Percentiles rank a stretch among this genome's conserved stretches.
phyloP scores from a whole-genome alignment of 1,140 invertebrate genomes.

The Venturia canescens region DNA sequence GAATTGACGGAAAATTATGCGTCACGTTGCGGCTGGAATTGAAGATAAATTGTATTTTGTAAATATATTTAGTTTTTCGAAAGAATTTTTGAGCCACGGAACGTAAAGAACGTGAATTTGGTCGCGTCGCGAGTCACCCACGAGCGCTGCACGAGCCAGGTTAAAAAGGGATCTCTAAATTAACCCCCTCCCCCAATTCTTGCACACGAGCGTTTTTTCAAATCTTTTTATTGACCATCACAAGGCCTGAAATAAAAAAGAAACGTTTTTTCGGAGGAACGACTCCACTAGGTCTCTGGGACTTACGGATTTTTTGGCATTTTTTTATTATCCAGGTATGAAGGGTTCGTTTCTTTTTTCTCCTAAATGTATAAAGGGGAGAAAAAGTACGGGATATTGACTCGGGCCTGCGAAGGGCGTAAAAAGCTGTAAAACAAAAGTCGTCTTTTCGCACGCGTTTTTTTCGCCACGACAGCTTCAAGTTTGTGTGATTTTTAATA shows the following conservation, averaged over 20 bases:
- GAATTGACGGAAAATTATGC: too few relatives aligned
- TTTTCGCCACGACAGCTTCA: neutral
- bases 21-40: too few relatives aligned
- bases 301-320: conserved; percentile 9
- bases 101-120: too few relatives aligned
- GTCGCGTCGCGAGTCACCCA: neutral
- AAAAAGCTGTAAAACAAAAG: conserved; percentile 13
- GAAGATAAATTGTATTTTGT: too few relatives aligned
- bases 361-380: neutral
- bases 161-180: neutral
- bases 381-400: neutral
- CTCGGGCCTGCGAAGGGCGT: neutral
- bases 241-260: neutral
- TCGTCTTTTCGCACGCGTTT: neutral
- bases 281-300: conserved; percentile 26
- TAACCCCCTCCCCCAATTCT: neutral
- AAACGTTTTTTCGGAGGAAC: neutral
- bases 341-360: conserved; percentile 18
- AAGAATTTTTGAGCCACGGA: too few relatives aligned
- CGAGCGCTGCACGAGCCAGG: neutral
- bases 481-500: neutral
- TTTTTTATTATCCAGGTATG: conserved; percentile 39
- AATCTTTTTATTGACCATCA: conserved; percentile 20
- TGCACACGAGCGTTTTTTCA: neutral
- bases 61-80: too few relatives aligned